Base-by-base conservation (phyloP, 2,113 vertebrate genomes). In the Meleagris gallopavo region DNA sequence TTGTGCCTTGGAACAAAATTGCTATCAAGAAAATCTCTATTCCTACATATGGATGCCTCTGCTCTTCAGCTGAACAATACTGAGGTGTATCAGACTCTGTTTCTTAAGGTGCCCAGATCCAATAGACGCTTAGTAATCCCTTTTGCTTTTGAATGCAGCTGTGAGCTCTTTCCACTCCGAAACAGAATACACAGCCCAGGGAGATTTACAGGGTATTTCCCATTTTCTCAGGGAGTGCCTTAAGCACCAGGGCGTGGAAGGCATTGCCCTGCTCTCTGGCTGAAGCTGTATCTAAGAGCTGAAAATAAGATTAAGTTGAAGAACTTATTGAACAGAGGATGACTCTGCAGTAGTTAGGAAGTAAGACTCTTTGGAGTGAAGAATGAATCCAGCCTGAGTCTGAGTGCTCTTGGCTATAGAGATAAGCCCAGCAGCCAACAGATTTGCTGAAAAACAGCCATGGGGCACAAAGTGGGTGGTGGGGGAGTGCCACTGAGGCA, bases 381-480 rank as follows among this genome's bases (percentile, higher is more conserved):
- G 36, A 19, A 81, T 11, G 32, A 86, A 64, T 60, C 41, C 34
- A 64, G 19, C 18, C 65, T 40, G 22, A 27, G 10, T 69, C 57
- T 1, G 3, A 11, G 13, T 19, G 27, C 32, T 17, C 38, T 55
- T 46, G 79, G 62, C 6, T 27, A 6, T 10, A 2, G 14, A 67
- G 7, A 3, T 52, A 11, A 5, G 6, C 8, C 10, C 5, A 40
- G 36, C 32, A 70, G 21, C 36, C 60, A 7, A 22, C 2, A n/a
- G 29, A 29, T 15, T 7, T 84, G 13, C n/a, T 46, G 40, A 27
- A 62, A 83, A 50, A 34, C 10, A n/a, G 27, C 21, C 6, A 9
- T 1, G 0, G 14, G 38, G 14, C 34, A 60, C 38, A 29, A 34
- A 91, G 19, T 2, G 0, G 27, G 20, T 1, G 0, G 20, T 10